Conservation (phyloP, 2,113 vertebrate genomes). For the Atherinomorus stipes region DNA sequence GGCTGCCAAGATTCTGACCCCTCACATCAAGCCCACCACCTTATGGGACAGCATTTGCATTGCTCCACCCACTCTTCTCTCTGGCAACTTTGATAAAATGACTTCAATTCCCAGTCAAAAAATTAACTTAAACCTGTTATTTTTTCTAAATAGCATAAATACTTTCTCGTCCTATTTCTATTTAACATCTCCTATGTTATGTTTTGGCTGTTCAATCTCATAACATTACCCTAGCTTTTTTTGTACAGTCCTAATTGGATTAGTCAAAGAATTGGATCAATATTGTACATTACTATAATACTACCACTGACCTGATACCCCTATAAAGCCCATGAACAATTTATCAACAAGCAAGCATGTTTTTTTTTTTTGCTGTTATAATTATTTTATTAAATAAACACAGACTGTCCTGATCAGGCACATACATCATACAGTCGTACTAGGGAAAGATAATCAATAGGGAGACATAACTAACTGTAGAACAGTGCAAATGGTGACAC, state of each 20-base stretch:
- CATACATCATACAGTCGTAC: constrained; percentile 48
- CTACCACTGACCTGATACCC: neutral
- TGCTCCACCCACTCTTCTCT: constrained; percentile 7
- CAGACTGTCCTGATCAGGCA: constrained; percentile 67
- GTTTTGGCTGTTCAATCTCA: neutral
- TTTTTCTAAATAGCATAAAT: constrained; percentile 7
- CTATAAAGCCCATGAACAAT: constrained; percentile 5
- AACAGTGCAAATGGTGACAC: constrained; percentile 64
- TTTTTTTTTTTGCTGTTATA: constrained; percentile 19
- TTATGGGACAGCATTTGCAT: constrained; percentile 39
- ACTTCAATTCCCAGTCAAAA: constrained; percentile 10
- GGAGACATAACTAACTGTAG: constrained; percentile 41
- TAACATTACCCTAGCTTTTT: neutral
- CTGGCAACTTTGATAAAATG: constrained; percentile 10
- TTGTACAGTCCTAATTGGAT: neutral
- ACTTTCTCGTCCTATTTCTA: constrained; percentile 6
- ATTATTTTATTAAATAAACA: constrained; percentile 81
- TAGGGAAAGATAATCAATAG: constrained; percentile 36
- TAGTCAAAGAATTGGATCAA: too few species aligned
- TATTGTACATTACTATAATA: neutral
- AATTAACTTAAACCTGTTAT: neutral
- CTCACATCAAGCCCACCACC: constrained; percentile 54
- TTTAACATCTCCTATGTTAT: neutral
- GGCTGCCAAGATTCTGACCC: constrained; percentile 53
- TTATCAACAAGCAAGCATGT: neutral